A percentile compares a stretch with the other conserved stretches of the same genome.
Evolutionary conservation across 2,888 invertebrate species (phyloP).

Genomic region (Limnephilus auricula): DNA sequence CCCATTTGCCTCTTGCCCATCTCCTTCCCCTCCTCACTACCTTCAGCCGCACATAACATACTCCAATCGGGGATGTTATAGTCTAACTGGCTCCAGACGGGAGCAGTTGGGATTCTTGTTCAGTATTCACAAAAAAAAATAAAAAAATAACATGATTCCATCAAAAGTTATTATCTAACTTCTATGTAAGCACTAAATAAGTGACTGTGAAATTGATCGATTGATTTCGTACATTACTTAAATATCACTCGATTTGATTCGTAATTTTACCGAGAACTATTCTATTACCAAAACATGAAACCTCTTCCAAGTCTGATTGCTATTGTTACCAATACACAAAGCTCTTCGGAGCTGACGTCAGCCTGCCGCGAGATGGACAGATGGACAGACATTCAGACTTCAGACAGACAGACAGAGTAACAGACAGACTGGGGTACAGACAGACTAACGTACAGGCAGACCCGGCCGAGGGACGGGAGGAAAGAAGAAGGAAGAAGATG

Average conservation of each 20-base stretch:
- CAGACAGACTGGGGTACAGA: constrained; percentile 64
- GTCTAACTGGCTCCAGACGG: too few species aligned
- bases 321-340: constrained; percentile 40
- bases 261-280: constrained; percentile 1
- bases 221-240: not conserved
- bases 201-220: not conserved
- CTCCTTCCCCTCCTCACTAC: too few species aligned
- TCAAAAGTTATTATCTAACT: too few species aligned
- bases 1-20: too few species aligned
- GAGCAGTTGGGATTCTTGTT: too few species aligned
- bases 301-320: constrained; percentile 38
- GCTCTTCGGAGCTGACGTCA: constrained; percentile 30
- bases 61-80: too few species aligned
- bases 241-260: not conserved
- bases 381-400: constrained; percentile 69
- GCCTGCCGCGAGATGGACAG: constrained; percentile 26
- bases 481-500: constrained; percentile 21
- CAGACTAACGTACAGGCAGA: constrained; percentile 51
- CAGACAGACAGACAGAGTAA: constrained; percentile 63
- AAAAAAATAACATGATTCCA: too few species aligned
- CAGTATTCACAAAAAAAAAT: too few species aligned
- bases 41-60: too few species aligned
- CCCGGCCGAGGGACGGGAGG: not conserved
- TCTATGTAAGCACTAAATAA: too few species aligned
- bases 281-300: constrained; percentile 31